Evolutionary conservation across 2,113 vertebrate genomes (phyloP).

Genomic region (Dromaius novaehollandiae): DNA sequence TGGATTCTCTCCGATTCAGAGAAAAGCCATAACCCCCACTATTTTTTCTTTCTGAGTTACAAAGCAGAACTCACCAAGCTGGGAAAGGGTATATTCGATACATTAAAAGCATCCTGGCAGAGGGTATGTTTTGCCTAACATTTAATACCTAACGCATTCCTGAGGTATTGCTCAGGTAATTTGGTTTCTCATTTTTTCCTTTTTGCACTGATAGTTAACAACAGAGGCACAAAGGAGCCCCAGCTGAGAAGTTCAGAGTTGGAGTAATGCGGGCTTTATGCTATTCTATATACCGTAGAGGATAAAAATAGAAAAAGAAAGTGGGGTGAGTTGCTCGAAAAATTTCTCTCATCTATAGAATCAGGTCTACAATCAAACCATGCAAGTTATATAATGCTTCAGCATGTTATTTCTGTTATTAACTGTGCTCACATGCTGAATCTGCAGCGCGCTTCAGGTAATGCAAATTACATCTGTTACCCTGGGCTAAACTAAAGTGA

Average conservation of each 20-base stretch:
- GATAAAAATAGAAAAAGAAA: neutral
- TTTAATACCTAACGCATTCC: neutral
- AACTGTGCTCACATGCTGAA: rapidly evolving
- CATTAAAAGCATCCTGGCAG: neutral
- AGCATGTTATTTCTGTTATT: neutral
- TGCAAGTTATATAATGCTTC: rapidly evolving
- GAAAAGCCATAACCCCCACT: neutral
- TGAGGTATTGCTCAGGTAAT: neutral
- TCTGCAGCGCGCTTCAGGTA: neutral
- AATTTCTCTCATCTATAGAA: neutral
- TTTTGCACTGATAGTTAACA: neutral
- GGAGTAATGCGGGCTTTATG: neutral
- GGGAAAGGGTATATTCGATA: neutral
- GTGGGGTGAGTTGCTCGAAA: neutral
- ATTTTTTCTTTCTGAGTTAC: neutral
- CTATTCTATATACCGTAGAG: neutral
- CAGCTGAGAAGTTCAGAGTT: neutral
- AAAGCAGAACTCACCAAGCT: neutral
- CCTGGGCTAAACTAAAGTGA: neutral
- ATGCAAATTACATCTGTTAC: neutral
- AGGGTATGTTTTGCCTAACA: neutral
- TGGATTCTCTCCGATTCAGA: neutral
- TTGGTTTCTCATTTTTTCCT: neutral
- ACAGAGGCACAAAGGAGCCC: neutral
- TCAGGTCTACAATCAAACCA: neutral